Evolutionary conservation across 2,888 invertebrate species (phyloP).

Genomic region (Lycaena phlaeas): DNA sequence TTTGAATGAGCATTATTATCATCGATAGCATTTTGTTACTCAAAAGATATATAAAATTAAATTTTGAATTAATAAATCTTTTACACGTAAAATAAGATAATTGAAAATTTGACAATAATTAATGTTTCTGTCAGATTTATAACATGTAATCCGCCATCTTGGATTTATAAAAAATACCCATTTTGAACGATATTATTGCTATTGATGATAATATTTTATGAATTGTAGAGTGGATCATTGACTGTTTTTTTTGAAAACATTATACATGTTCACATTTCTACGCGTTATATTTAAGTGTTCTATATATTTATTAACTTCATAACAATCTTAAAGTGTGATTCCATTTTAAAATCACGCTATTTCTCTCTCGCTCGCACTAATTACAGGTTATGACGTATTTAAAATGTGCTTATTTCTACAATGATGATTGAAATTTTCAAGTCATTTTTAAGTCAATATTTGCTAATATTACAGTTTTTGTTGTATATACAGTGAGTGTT

Average conservation of each 20-base stretch:
- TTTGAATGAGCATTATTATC: background rate
- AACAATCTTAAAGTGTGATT: conserved; percentile 1
- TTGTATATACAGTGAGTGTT: background rate
- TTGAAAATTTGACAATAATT: too few species aligned
- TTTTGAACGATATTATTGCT: background rate
- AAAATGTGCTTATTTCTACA: too few species aligned
- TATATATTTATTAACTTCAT: conserved; percentile 1
- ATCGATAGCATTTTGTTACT: background rate
- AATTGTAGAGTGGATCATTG: conserved; percentile 42
- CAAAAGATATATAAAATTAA: background rate
- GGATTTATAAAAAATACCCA: too few species aligned
- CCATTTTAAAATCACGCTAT: background rate
- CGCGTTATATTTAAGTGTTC: conserved; percentile 19
- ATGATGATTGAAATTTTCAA: too few species aligned
- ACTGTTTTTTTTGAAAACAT: conserved; percentile 46
- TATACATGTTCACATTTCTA: conserved; percentile 40
- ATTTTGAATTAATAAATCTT: background rate
- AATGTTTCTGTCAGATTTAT: too few species aligned
- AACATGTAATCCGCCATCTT: too few species aligned
- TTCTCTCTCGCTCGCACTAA: background rate
- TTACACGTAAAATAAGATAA: too few species aligned
- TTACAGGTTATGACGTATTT: too few species aligned
- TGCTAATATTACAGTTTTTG: too few species aligned
- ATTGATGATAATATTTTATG: background rate
- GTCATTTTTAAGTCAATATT: too few species aligned